Base-by-base conservation (phyloP, 2,797 vertebrate species). In the Mycteria americana region DNA sequence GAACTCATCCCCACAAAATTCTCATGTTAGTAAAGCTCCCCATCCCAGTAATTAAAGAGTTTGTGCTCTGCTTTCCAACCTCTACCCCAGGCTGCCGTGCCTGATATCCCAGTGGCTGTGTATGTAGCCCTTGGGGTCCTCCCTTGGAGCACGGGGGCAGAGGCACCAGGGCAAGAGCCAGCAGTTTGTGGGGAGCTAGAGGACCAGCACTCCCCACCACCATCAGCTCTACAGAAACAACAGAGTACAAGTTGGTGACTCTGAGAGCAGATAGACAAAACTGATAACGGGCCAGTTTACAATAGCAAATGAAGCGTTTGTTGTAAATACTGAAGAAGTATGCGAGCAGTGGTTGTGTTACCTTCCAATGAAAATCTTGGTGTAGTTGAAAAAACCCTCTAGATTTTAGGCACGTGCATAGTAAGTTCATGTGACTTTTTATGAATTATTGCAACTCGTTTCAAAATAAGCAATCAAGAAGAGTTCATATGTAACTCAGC, bases 61-160 rank as follows among this genome's bases (percentile, higher is more conserved):
- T 68, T n/a, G 30, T 69, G 30, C 9, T 56, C 46, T 65, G 6
- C 31, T 85, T 92, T 39, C 18, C 35, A 77, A 23, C 10, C 16
- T 65, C 54, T 33, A 1, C 18, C 37, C 21, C 10, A 11, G 72
- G 46, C 37, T 73, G 41, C 50, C 1, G 3, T 80, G 16, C 28
- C 46, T 65, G 37, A 37, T 70, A 46, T 65, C 56, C 54, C 13
- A 24, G 22, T 10, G 37, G 41, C 13, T 77, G 64, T n/a, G 33
- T 16, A 1, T 1, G 1, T 17, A 56, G 54, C 45, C 12, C 14
- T 45, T 39, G 50, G n/a, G 17, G 10, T 39, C 35, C 25, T 76
- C n/a, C 23, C 56, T 33, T 0, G 2, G 54, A 94, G 76, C 41
- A 51, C 0, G 0, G 45, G 14, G 33, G 10, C 41, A 81, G 56